These are phyloP conservation scores for Phrixothrix hirtus DNA, from an alignment of 2,888 invertebrate species.

Conservation along the genomic window DNA sequence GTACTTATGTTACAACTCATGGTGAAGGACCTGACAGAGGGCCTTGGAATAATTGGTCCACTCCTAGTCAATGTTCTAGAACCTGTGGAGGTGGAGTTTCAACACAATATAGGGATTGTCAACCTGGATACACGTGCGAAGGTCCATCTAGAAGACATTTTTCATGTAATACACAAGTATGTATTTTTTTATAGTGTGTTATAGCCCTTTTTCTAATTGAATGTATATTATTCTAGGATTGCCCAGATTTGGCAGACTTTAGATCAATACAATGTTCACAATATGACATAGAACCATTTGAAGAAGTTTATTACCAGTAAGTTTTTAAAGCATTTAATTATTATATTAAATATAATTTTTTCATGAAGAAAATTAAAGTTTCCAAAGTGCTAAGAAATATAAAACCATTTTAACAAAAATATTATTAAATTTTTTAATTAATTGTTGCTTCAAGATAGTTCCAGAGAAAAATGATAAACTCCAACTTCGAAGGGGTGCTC, in stretches of 20 bases:
- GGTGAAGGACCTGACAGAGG: conserved; percentile 65
- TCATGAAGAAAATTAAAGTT: too few species aligned
- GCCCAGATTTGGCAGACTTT: conserved; percentile 80
- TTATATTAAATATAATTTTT: too few species aligned
- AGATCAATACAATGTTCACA: conserved; percentile 87
- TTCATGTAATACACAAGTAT: conserved; percentile 87
- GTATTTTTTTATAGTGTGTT: conserved; percentile 17
- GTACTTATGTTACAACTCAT: conserved; percentile 70
- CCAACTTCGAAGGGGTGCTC: too few species aligned
- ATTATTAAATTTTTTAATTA: too few species aligned
- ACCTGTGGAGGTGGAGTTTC: conserved; percentile 94
- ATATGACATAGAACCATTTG: conserved; percentile 79
- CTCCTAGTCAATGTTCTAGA: conserved; percentile 82
- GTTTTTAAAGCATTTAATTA: conserved; percentile 51
- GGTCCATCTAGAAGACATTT: conserved; percentile 84
- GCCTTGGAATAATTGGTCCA: conserved; percentile 84
- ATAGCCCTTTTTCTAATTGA: neutral
- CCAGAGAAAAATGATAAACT: too few species aligned
- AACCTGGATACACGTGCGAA: conserved; percentile 66
- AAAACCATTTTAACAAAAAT: too few species aligned
- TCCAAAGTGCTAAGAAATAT: too few species aligned
- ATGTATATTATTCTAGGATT: conserved; percentile 64
- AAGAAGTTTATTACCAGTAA: conserved; percentile 81
- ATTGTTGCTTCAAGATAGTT: too few species aligned
- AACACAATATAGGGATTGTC: conserved; percentile 79